A percentile compares a stretch with the other conserved stretches of the same genome.
Conservation (phyloP, 2,888 invertebrate species). For the Heliconius ethilla region DNA sequence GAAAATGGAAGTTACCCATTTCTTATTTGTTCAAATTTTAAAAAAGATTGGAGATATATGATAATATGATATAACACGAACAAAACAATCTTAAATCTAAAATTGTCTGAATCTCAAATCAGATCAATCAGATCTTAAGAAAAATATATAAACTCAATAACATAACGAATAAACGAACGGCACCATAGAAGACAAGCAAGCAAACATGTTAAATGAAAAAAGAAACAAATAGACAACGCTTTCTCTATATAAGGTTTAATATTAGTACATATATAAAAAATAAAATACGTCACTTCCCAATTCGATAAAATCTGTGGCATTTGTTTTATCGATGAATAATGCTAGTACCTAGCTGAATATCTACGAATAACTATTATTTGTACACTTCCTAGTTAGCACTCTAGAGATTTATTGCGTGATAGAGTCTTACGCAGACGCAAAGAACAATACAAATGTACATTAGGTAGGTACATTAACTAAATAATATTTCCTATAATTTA, state of each 20-base stretch:
- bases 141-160: too few relatives aligned
- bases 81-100: too few relatives aligned
- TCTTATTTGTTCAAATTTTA: not conserved
- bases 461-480: not conserved
- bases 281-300: not conserved
- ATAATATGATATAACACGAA: too few relatives aligned
- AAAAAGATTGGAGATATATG: not conserved
- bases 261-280: not conserved
- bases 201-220: too few relatives aligned
- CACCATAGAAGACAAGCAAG: too few relatives aligned
- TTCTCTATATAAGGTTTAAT: too few relatives aligned
- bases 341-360: not conserved
- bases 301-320: slow-evolving; percentile 7
- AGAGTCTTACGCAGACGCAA: not conserved
- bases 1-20: not conserved
- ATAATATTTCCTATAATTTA: not conserved
- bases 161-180: too few relatives aligned
- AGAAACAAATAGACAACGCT: not conserved
- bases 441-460: not conserved
- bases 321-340: not conserved
- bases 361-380: not conserved
- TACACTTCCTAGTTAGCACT: slow-evolving; percentile 25
- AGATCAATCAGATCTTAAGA: too few relatives aligned
- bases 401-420: slow-evolving; percentile 23
- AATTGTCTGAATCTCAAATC: too few relatives aligned